phyloP scores from a whole-genome alignment of 64 coral and sea anemone species.

The Orbicella faveolata region DNA sequence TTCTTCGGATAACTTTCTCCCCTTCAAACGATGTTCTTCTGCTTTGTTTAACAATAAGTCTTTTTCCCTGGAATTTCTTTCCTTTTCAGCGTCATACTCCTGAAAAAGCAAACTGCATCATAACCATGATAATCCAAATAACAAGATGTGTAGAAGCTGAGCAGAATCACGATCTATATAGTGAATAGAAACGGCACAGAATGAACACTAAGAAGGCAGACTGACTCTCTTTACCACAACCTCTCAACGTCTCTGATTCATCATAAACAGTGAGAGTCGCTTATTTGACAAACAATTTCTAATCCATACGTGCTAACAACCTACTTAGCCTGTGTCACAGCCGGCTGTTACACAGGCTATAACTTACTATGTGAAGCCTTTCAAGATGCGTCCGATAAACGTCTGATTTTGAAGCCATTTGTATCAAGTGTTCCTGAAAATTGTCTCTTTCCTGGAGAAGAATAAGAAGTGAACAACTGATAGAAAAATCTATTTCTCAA shows the following conservation, averaged over 20 bases:
- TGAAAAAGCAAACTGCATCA: not conserved
- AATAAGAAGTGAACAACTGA: not conserved
- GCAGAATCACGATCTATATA: not conserved
- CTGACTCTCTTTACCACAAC: no score
- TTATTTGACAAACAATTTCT: no score
- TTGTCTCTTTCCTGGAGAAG: conserved; percentile 4
- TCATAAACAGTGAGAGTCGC: no score
- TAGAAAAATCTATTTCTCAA: no score
- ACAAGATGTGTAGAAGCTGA: not conserved
- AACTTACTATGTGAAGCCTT: conserved; percentile 3
- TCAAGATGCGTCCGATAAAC: conserved; percentile 17
- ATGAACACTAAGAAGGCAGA: no score
- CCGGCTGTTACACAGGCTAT: no score
- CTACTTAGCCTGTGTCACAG: no score
- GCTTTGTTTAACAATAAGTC: conserved; percentile 5
- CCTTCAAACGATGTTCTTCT: conserved; percentile 37
- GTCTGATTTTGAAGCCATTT: conserved; percentile 20
- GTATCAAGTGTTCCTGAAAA: not conserved
- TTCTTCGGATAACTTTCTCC: conserved; percentile 18
- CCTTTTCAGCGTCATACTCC: conserved; percentile 5
- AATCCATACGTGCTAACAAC: no score
- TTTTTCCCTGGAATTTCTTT: conserved; percentile 13
- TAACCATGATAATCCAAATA: not conserved
- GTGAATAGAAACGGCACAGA: not conserved
- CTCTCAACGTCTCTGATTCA: no score